These are phyloP conservation scores for Hiodon tergisus DNA, from an alignment of 2,113 vertebrate species.

Conservation along the genomic window DNA sequence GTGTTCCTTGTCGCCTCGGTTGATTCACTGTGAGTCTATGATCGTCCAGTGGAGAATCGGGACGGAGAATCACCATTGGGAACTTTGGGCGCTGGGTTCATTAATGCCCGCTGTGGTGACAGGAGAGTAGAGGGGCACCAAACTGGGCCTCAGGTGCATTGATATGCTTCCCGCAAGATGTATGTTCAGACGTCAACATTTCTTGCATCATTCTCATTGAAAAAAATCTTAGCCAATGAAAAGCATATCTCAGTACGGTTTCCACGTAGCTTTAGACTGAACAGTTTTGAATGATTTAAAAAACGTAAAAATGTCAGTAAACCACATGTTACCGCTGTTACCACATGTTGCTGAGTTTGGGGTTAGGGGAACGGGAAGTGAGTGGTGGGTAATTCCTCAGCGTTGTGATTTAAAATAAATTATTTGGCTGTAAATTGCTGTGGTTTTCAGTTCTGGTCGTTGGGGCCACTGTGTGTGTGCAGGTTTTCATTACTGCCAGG, in stretches of 20 bases:
- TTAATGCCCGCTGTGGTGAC: slow-evolving; percentile 62
- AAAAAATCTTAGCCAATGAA: neutral
- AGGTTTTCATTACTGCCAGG: too few relatives aligned
- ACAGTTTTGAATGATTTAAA: neutral
- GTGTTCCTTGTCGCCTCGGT: slow-evolving; percentile 67
- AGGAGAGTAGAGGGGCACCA: neutral
- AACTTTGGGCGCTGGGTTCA: slow-evolving; percentile 55
- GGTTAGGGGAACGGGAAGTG: too few relatives aligned
- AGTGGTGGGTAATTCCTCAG: neutral
- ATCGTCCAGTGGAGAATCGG: slow-evolving; percentile 57
- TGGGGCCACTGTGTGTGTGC: too few relatives aligned
- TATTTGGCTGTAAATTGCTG: neutral
- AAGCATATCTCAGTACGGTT: neutral
- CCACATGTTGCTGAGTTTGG: neutral
- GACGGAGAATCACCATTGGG: slow-evolving; percentile 40
- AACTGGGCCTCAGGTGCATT: slow-evolving; percentile 1
- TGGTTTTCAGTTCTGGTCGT: too few relatives aligned
- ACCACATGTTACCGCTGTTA: neutral
- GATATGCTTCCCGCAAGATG: neutral
- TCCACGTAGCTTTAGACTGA: neutral
- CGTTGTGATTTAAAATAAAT: neutral
- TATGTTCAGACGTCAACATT: neutral
- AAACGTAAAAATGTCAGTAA: neutral
- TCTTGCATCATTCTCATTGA: neutral
- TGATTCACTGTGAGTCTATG: slow-evolving; percentile 61